Conservation (phyloP, 2,113 vertebrate genomes). For the Chlamydotis undulata region DNA sequence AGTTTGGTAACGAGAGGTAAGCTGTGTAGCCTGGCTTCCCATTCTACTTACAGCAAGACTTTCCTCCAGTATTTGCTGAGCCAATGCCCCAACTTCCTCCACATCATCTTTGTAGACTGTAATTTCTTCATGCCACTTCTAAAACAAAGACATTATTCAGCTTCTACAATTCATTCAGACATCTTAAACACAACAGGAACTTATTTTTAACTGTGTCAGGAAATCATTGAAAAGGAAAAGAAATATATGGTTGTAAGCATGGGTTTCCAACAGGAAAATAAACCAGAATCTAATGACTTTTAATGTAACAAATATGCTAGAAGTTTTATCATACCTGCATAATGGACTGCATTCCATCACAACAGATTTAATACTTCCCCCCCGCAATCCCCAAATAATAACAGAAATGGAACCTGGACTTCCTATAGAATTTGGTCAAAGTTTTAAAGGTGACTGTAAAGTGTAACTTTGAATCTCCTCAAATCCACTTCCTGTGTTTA, state of each 20-base stretch:
- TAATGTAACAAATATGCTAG: fast-evolving
- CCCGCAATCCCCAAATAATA: background rate
- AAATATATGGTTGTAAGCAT: background rate
- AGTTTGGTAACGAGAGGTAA: constrained; percentile 90
- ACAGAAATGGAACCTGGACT: background rate
- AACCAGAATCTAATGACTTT: background rate
- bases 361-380: background rate
- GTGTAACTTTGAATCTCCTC: background rate
- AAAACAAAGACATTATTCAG: background rate
- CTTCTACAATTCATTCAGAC: background rate
- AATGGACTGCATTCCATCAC: background rate
- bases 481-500: background rate
- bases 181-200: background rate
- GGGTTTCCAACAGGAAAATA: background rate
- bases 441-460: background rate
- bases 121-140: constrained; percentile 89
- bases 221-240: background rate
- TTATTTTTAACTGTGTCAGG: background rate
- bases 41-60: constrained; percentile 82
- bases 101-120: constrained; percentile 86
- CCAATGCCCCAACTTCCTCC: constrained; percentile 87
- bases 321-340: background rate
- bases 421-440: background rate
- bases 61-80: constrained; percentile 92
- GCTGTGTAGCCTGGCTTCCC: constrained; percentile 87